Evolutionary conservation across 2,888 invertebrate species (phyloP).

Genomic region (Drosophila stalkeri): DNA sequence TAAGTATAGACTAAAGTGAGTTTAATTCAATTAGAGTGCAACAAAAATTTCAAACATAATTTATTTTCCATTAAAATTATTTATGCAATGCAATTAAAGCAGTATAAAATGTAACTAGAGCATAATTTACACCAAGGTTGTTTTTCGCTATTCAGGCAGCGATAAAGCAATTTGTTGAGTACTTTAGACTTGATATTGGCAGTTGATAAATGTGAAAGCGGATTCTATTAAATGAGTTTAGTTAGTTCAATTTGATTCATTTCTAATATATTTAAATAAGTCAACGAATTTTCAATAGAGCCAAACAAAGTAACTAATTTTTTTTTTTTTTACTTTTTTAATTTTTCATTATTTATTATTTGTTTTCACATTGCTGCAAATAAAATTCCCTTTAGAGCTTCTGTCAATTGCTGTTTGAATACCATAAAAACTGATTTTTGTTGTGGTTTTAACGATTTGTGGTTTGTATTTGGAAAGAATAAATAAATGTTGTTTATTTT

Average conservation of each 20-base stretch:
- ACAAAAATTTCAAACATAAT: background rate
- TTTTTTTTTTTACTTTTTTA: too few species aligned
- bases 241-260: background rate
- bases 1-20: background rate
- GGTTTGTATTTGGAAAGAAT: conserved; percentile 2
- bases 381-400: background rate
- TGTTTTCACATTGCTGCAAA: background rate
- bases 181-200: background rate
- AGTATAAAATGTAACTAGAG: background rate
- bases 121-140: background rate
- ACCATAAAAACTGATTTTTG: background rate
- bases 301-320: background rate
- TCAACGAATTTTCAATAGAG: background rate
- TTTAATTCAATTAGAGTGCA: conserved; percentile 1
- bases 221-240: background rate
- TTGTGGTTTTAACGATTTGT: conserved; percentile 11
- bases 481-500: background rate
- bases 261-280: background rate
- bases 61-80: background rate
- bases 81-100: background rate
- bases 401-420: conserved; percentile 1
- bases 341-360: background rate
- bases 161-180: background rate
- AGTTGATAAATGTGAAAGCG: too few species aligned
- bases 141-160: background rate